These are phyloP conservation scores for Gambusia affinis DNA, from an alignment of 2,113 vertebrate genomes.

Conservation along the genomic window DNA sequence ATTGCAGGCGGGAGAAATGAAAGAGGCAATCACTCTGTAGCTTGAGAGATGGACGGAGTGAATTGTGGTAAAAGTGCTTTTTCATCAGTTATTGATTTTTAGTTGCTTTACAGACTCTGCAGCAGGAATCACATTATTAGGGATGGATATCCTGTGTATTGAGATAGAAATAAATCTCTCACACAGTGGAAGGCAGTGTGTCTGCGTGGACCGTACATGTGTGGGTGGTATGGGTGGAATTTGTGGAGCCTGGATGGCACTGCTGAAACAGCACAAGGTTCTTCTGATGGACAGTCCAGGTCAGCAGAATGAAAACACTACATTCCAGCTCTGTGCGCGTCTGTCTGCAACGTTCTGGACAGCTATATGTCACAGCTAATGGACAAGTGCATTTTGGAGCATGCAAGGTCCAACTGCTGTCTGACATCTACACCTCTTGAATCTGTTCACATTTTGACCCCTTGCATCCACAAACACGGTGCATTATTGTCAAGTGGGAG, in stretches of 20 bases:
- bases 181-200: slow-evolving; percentile 2
- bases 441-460: not conserved
- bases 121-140: slow-evolving; percentile 55
- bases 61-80: slow-evolving; percentile 46
- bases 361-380: slow-evolving; percentile 24
- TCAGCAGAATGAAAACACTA: slow-evolving; percentile 59
- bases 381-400: slow-evolving; percentile 20
- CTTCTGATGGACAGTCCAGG: slow-evolving; percentile 60
- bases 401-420: not conserved
- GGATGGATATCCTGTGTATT: slow-evolving; percentile 50
- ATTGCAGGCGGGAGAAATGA: slow-evolving; percentile 11
- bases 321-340: slow-evolving; percentile 35
- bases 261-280: slow-evolving; percentile 41
- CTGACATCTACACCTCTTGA: not conserved
- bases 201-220: slow-evolving; percentile 16
- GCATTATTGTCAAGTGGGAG: not conserved
- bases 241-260: slow-evolving; percentile 44
- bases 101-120: slow-evolving; percentile 41
- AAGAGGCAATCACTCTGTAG: slow-evolving; percentile 24
- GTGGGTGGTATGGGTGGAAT: slow-evolving; percentile 57
- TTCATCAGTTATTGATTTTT: slow-evolving; percentile 63
- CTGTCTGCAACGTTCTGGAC: slow-evolving; percentile 6
- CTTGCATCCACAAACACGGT: not conserved
- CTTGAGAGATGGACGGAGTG: slow-evolving; percentile 11
- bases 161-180: slow-evolving; percentile 52